Base-by-base conservation (phyloP, 2,888 invertebrate species). In the Philereme vetulata region DNA sequence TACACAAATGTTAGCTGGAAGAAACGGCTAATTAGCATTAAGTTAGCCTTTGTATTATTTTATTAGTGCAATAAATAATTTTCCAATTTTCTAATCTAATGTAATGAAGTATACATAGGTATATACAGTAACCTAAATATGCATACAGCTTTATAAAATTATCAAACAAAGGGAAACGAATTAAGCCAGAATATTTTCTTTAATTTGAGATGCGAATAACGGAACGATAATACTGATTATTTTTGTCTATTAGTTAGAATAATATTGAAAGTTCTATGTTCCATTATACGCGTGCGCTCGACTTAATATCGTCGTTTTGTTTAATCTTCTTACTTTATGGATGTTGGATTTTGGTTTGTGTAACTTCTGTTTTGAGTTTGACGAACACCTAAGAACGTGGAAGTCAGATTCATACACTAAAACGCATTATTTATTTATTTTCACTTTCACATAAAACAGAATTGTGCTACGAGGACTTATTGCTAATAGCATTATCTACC, bases 111-210 rank as follows among this genome's bases (percentile, higher is more conserved):
- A n/a, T n/a, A 21, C 21, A 2, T 1, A 21, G 21, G 2, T 21
- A 21, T 21, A 1, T 21, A 21, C 21, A 1, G 21, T 21, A 21
- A 2, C 21, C 21, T 21, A 21, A 21, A 4, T 48, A 35, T 48
- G 40, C 11, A 56, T 33, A 38, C 44, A 38, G 33, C 32, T 11
- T 45, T 38, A 56, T 21, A 4, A 53, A 60, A 40, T 40, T 56
- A 56, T 65, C 47, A 46, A 55, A 65, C 43, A 59, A 60, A 58
- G 40, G 42, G 32, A 52, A 33, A 46, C 44, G 11, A 58, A 62
- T 57, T 53, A 55, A 36, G 45, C 35, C 33, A 35, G 60, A 51
- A 58, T 59, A 65, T 65, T 64, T 59, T 58, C 49, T 61, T 61
- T 53, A 59, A 62, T 63, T 62, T 61, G 33, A 21, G 42, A 54